Base-by-base conservation (phyloP, 2,797 vertebrate genomes). In the Sebastes kiyomatsui region DNA sequence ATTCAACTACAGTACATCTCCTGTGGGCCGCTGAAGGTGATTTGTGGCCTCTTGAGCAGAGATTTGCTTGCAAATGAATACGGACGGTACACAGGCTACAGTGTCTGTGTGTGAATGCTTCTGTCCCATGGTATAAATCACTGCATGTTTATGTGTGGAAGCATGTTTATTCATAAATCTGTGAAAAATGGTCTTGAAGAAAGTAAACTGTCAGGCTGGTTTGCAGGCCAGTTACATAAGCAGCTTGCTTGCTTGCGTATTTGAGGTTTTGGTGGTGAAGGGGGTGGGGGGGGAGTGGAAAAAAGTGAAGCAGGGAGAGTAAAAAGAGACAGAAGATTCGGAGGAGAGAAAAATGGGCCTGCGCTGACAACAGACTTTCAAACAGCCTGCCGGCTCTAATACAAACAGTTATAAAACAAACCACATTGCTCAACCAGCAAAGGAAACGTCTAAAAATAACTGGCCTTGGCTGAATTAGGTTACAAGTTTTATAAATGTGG, bases 371-470 rank as follows among this genome's bases (percentile, higher is more conserved):
- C 84, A 83, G 86, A 68, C 75, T 78, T 82, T 84, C 61, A 89
- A 76, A 90, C 84, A 90, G 81, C 52, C 76, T 83, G 83, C n/a
- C 25, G 46, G 67, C 81, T 85, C 55, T 64, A 62, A 83, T 80
- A 66, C 70, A 86, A 82, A 85, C 77, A 75, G 60, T 69, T 75
- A 80, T 84, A 83, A 88, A 91, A 89, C 82, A 88, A 80, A 82
- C 35, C 52, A 61, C 87, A 80, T 9, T 61, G 72, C 58, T 79
- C 85, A 72, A 55, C 22, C 73, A 75, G 58, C 52, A 74, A 75
- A 83, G 77, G 52, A 66, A 68, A 75, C 33, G 59, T 79, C 83
- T 88, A 92, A 90, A 92, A 91, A 91, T 90, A 92, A 67, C 70
- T 5, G 30, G 8, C 38, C 64, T 28, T 12, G 49, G 75, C 52